Conservation (phyloP, 1,140 invertebrate species). For the Heliconius hewitsoni region DNA sequence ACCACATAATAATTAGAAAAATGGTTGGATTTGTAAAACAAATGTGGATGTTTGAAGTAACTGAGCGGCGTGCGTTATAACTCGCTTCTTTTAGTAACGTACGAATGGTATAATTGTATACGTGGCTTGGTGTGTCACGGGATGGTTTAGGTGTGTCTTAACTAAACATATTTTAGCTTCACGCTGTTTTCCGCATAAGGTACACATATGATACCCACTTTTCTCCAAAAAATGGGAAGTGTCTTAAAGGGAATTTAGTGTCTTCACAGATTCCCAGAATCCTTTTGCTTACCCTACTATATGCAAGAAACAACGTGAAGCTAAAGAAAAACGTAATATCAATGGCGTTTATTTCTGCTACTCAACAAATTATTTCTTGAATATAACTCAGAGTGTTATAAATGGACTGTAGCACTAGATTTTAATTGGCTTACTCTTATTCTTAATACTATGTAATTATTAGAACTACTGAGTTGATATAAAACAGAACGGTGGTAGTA, state of each 20-base stretch:
- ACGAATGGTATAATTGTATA: conserved; percentile 38
- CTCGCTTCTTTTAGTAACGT: conserved; percentile 65
- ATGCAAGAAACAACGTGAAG: too few species aligned
- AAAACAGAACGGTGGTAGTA: conserved; percentile 37
- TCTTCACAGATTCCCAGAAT: too few species aligned
- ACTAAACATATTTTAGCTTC: background rate
- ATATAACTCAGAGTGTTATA: too few species aligned
- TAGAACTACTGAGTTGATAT: background rate
- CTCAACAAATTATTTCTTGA: too few species aligned
- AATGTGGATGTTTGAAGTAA: conserved; percentile 67
- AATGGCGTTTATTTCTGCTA: too few species aligned
- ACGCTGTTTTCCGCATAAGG: too few species aligned
- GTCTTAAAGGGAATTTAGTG: too few species aligned
- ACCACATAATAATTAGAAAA: conserved; percentile 44
- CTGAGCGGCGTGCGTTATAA: conserved; percentile 61
- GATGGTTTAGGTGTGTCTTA: conserved; percentile 38
- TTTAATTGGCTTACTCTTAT: background rate
- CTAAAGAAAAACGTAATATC: too few species aligned
- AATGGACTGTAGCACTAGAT: background rate
- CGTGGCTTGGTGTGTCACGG: background rate
- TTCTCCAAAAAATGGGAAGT: too few species aligned
- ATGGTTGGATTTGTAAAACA: conserved; percentile 66
- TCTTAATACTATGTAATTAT: background rate
- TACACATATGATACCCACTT: too few species aligned
- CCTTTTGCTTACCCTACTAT: too few species aligned